Base-by-base conservation (phyloP, 2,888 invertebrate genomes). In the Erebia aethiops region DNA sequence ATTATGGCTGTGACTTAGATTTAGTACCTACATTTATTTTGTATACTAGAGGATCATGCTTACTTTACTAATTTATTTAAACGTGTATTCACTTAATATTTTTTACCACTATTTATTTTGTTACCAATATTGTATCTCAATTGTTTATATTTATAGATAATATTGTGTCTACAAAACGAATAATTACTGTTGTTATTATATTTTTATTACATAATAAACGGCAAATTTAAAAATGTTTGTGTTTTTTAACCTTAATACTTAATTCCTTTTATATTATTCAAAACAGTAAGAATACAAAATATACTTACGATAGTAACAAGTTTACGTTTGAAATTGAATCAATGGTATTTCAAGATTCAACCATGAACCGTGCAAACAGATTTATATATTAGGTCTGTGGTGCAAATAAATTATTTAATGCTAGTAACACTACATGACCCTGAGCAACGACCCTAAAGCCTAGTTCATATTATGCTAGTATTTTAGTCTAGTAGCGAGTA, bases 1-100 rank as follows among this genome's bases (percentile, higher is more conserved):
- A 56, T 63, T 58, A 75, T 71, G 78, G 79, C 78, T 79, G 78
- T 79, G 78, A 79, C 58, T 76, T 74, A 75, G 51, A 69, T 67
- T 71, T 56, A 58, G 51, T 70, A 67, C 43, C 62, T 26, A 51
- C 11, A 49, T 0, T 49, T 49, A 51, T 18, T 54, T 16, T 10
- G 16, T 58, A 41, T 41, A 8, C 2, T 43, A 16, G 2, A 18
- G 16, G n/a, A 61, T 1, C 10, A 11, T 18, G 43, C 16, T 51
- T 54, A 2, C 10, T 51, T n/a, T 16, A 8, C 7, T 61, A 18
- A 61, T 61, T 46, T 61, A 61, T 61, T 46, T 16, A 43, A 11
- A 16, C 10, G 10, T 16, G 43, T 61, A 18, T 61, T 10, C 18
- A 61, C 49, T 2, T 35, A 35, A 35, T 7, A 13, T 26, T 18